Base-by-base conservation (phyloP, 2,888 invertebrate species). In the Taenaris catops region DNA sequence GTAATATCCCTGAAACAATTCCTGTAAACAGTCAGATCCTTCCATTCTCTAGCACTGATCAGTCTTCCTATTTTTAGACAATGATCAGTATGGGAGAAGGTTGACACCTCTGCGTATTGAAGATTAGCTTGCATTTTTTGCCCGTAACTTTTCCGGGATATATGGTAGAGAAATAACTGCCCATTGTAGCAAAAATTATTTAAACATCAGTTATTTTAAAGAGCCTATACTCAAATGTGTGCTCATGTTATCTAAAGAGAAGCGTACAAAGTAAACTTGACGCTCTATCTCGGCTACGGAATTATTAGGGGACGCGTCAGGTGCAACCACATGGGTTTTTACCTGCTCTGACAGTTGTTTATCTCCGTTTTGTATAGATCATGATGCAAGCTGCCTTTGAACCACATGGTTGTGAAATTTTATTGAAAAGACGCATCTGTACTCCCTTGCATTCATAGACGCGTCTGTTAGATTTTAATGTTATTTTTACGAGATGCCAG, bases 341-440 rank as follows among this genome's bases (percentile, higher is more conserved):
- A 78, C 78, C 78, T 80, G 78, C 61, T 54, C 50, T 62, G 23
- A 57, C 58, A 55, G 41, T 58, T 70, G 66, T 66, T 48, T 14
- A 4, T 3, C 14, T 14, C 14, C 14, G 14, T n/a, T n/a, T n/a
- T n/a, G n/a, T n/a, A n/a, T n/a, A 38, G 44, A 35, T 36, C 38
- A 37, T 26, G 32, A 34, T 35, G 17, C 12, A 19, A 27, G 7
- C 26, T 25, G 21, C 25, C 37, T 29, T 34, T 34, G 27, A 11
- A 33, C 27, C 38, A 34, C 23, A 28, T 28, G 33, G 24, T 28
- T 25, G 33, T 24, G 19, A 34, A 34, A 25, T 21, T 25, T 28
- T 8, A 27, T 24, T 24, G 24, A 38, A 27, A 33, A 33, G 21
- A 31, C 31, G 21, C 12, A 8, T 19, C 12, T 19, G 27, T 24